Base-by-base conservation (phyloP, 2,797 vertebrate genomes). In the Notamacropus eugenii region DNA sequence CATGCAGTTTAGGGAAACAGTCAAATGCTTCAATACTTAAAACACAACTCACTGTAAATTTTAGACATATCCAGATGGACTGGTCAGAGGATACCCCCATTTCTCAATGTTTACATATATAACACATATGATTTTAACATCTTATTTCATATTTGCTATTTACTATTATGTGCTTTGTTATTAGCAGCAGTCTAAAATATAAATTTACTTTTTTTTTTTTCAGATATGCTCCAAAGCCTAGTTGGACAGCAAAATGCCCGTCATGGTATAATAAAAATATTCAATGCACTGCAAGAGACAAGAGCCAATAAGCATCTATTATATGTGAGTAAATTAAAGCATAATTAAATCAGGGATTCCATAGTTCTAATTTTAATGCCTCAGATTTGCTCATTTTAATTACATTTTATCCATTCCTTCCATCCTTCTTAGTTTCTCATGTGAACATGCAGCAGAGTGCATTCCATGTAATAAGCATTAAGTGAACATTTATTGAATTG, bases 211-310 rank as follows among this genome's bases (percentile, higher is more conserved):
- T n/a, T 97, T 92, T 98, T 82, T 97, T 92, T 98, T 98, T 96
- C 98, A 99, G 99, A 99, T 99, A 99, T 99, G 94, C 99, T 99
- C 92, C 99, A 99, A 98, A 99, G 99, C 98, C 99, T 99, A n/a
- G 99, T 99, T 93, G 99, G 99, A 98, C 99, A 99, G 98, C 99
- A 99, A 98, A 99, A 99, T 22, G 99, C 99, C 52, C 99, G 99
- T 91, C 99, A 99, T 1, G 99, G 99, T 90, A 99, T 99, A 98
- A 99, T 99, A 98, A 99, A 99, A 98, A 99, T 99, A 98, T 99
- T 99, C 98, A 99, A 99, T 19, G 99, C 99, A 0, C 98, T 99
- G 97, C 99, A 99, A 99, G 99, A 99, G 98, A 99, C 99, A 94
- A 99, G 98, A 98, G 99, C 99, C 98, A 99, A 99, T 99, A 99